Evolutionary conservation across 35 echinoderm and acorn worm species (phyloP), one percentile per base, ranked within the genome.

Genomic region (Apostichopus japonicus): DNA sequence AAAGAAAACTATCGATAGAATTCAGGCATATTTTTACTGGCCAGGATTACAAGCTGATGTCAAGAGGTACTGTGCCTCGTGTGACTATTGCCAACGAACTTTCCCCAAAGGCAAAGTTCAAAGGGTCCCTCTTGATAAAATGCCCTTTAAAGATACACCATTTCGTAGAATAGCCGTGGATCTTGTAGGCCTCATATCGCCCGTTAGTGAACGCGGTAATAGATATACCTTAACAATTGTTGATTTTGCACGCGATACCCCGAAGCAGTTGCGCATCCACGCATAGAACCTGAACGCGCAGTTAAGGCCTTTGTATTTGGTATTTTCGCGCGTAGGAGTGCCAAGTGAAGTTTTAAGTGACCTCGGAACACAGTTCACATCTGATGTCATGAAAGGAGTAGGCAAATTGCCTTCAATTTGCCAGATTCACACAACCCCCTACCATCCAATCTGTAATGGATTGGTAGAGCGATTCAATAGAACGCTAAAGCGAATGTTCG

Each of bases 331-430:
- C n/a, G 54, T 94, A 80, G 92, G 95, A 55, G 63, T 96, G 17
- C 95, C 92, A 70, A 33, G 76, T 4, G 95, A 96, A 55, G 94
- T 94, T 16, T 62, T 96, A 24, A 92, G 80, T 22, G 95, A 96
- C 56, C 65, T 86, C 53, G 95, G 95, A 15, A 83, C 75, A 22
- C 88, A 96, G 51, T 96, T 96, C 81, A 92, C 70, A 7, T 94
- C 92, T 13, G 73, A 79, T 10, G 23, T 95, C 7, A 94, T 96
- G 92, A 91, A 94, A 56, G 22, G 94, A 62, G 56, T 96, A 17
- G 79, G 90, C 91, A 27, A 80, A 27, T 23, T 94, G 13, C 72
- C 94, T 22, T 87, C 83, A 24, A 92, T 94, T 14, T 58, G 56
- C 27, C 78, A 92, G 76, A 6, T 96, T 54, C 86, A 80, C 19